Conservation (phyloP, 2,888 invertebrate species). For the Platerodrilus igneus region DNA sequence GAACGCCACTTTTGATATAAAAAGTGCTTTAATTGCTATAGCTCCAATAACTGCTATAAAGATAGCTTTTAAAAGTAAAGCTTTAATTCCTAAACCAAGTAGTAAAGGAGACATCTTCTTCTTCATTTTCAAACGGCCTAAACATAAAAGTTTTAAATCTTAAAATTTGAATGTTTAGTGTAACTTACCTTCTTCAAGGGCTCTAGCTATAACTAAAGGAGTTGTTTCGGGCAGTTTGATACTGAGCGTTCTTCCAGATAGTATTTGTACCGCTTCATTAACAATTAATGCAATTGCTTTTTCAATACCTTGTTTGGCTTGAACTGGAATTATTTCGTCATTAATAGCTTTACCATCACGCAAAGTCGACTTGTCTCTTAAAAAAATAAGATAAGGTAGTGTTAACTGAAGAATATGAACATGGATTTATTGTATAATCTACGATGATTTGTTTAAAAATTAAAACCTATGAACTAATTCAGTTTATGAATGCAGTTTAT, state of each 20-base stretch:
- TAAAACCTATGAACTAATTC: neutral
- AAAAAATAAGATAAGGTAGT: conserved; percentile 7
- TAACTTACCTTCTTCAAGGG: conserved; percentile 69
- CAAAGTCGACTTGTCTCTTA: conserved; percentile 23
- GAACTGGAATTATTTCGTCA: conserved; percentile 46
- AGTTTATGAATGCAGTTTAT: too few relatives aligned
- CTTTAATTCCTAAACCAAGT: conserved; percentile 65
- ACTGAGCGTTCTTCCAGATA: conserved; percentile 61
- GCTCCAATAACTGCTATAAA: conserved; percentile 68
- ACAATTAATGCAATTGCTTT: conserved; percentile 55
- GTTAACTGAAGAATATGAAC: neutral
- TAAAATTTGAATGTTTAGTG: conserved; percentile 19
- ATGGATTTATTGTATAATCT: too few relatives aligned
- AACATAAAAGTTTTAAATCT: conserved; percentile 25
- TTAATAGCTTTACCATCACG: conserved; percentile 25
- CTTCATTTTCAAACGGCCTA: conserved; percentile 69
- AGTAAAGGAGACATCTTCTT: conserved; percentile 60
- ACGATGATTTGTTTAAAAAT: neutral
- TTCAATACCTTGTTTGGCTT: conserved; percentile 51
- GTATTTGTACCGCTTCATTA: conserved; percentile 54
- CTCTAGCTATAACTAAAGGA: conserved; percentile 60
- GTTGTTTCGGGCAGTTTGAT: conserved; percentile 67
- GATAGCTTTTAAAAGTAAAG: conserved; percentile 66
- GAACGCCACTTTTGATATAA: conserved; percentile 75
- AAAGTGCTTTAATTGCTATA: conserved; percentile 69